A percentile compares a stretch with the other conserved stretches of the same genome.
Conservation (phyloP, 2,888 invertebrate species). For the Pseudanteris insignis region DNA sequence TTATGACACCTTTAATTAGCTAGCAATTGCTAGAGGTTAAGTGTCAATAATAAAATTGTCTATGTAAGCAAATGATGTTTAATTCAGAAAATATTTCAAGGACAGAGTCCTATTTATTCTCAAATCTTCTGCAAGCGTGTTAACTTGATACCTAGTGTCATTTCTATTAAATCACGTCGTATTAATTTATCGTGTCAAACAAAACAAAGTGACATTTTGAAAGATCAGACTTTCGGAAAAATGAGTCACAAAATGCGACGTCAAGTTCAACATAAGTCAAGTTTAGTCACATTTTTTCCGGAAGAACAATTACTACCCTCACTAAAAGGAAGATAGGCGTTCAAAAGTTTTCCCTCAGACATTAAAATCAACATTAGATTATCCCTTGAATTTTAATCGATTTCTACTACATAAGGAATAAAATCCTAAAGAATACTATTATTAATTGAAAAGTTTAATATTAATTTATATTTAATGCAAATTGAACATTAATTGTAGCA, state of each 20-base stretch:
- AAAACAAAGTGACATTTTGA: constrained; percentile 14
- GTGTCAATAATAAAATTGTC: constrained; percentile 33
- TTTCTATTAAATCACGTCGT: constrained; percentile 34
- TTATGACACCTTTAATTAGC: no score
- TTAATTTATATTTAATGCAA: no score
- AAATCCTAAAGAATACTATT: no score
- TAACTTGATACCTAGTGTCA: constrained; percentile 21
- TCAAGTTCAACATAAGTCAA: constrained; percentile 49
- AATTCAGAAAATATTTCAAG: constrained; percentile 29
- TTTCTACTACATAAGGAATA: no score
- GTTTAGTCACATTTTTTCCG: constrained; percentile 54
- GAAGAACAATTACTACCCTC: constrained; percentile 51
- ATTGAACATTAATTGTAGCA: no score
- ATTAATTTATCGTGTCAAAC: constrained; percentile 39
- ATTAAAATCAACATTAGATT: no score
- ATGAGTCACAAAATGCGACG: constrained; percentile 51
- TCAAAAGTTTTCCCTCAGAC: constrained; percentile 47
- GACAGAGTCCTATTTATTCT: constrained; percentile 24
- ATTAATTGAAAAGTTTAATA: no score
- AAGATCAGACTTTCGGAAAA: constrained; percentile 21
- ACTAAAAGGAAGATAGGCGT: constrained; percentile 46
- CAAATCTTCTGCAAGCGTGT: constrained; percentile 29
- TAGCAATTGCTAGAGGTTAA: no score
- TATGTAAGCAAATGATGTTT: constrained; percentile 21
- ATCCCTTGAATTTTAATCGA: no score